phyloP scores from a whole-genome alignment of 2,888 invertebrate species.

The Steinernema scapterisci region DNA sequence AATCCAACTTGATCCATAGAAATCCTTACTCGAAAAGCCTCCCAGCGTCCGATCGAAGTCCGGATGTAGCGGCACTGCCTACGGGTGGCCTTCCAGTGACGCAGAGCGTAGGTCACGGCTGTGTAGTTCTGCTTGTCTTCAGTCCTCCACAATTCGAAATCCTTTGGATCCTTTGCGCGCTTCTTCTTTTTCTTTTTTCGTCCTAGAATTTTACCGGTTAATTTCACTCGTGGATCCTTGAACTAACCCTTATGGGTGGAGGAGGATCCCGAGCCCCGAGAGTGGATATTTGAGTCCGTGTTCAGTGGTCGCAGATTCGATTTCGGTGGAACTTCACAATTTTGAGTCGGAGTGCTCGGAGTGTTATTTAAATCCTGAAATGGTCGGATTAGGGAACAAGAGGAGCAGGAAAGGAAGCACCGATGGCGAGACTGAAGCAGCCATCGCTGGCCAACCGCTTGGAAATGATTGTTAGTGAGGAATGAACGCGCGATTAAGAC shows the following conservation, averaged over 20 bases:
- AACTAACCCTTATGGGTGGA: constrained; percentile 5
- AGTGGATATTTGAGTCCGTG: not conserved
- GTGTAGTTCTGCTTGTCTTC: constrained; percentile 27
- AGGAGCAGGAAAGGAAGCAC: not conserved
- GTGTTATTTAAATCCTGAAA: not conserved
- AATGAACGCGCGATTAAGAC: not conserved
- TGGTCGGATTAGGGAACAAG: not conserved
- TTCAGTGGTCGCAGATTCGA: not conserved
- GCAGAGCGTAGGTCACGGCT: constrained; percentile 17
- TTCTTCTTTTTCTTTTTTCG: constrained; percentile 21
- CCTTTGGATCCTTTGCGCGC: constrained; percentile 17
- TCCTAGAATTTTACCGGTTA: not conserved
- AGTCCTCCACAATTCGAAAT: constrained; percentile 7
- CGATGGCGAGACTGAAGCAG: not conserved
- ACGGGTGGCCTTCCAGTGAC: constrained; percentile 17
- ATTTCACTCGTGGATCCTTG: not conserved
- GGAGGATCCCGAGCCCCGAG: not conserved
- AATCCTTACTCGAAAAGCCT: not conserved
- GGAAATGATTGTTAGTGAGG: not conserved
- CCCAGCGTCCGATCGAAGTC: constrained; percentile 14
- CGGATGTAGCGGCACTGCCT: constrained; percentile 21
- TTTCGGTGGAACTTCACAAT: not conserved
- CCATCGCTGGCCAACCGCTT: not conserved
- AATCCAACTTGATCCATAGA: not conserved
- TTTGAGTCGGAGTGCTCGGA: not conserved